Evolutionary conservation across 2,113 vertebrate species (phyloP).

Genomic region (Phalacrocorax pelagicus): DNA sequence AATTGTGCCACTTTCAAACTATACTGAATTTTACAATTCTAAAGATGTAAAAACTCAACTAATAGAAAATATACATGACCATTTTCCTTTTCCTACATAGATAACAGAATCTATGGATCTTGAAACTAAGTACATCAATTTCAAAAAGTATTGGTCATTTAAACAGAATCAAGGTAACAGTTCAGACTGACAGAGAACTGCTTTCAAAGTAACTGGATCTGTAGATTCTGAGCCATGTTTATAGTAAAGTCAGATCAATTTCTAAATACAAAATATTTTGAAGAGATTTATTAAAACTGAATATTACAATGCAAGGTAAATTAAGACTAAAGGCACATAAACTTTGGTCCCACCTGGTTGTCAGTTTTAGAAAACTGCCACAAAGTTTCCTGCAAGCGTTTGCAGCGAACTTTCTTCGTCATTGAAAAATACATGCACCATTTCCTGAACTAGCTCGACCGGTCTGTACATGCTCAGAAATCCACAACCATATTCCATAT

Average conservation of each 20-base stretch:
- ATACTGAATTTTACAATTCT: slow-evolving; percentile 90
- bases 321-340: slow-evolving; percentile 99
- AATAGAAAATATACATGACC: slow-evolving; percentile 89
- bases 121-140: slow-evolving; percentile 83
- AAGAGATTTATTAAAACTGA: slow-evolving; percentile 87
- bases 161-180: slow-evolving; percentile 80
- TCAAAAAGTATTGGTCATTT: slow-evolving; percentile 85
- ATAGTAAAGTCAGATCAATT: slow-evolving; percentile 85
- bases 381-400: slow-evolving; percentile 84
- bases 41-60: slow-evolving; percentile 90
- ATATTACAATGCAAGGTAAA: slow-evolving; percentile 91
- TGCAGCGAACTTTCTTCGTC: slow-evolving; percentile 80
- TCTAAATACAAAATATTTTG: slow-evolving; percentile 89
- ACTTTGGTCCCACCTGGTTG: slow-evolving; percentile 97
- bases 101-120: slow-evolving; percentile 83
- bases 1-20: slow-evolving; percentile 93
- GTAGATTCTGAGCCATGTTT: slow-evolving; percentile 87
- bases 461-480: slow-evolving; percentile 90
- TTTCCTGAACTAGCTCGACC: slow-evolving; percentile 84
- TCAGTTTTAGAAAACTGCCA: slow-evolving; percentile 88
- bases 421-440: slow-evolving; percentile 88
- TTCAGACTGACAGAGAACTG: slow-evolving; percentile 76
- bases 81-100: slow-evolving; percentile 78
- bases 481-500: slow-evolving; percentile 86
- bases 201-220: slow-evolving; percentile 77